Evolutionary conservation across 2,113 vertebrate genomes (phyloP).

Genomic region (Prietella phreatophila): DNA sequence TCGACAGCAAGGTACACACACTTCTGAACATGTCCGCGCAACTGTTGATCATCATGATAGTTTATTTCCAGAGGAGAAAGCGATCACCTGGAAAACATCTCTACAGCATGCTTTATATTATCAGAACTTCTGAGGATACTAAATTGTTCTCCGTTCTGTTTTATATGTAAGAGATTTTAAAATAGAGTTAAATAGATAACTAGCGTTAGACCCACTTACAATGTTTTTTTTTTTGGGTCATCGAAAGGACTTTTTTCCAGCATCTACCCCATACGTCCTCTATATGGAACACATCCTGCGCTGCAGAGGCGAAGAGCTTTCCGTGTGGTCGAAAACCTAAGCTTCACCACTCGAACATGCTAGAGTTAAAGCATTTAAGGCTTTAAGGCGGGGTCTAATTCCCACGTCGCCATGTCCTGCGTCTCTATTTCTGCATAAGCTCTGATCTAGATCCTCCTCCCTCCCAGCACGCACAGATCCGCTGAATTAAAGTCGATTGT

Average conservation of each 20-base stretch:
- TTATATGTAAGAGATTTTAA: not conserved
- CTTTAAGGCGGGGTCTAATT: not conserved
- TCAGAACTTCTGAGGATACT: not conserved
- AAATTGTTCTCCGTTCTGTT: not conserved
- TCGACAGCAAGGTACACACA: constrained; percentile 90
- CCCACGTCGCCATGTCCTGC: not conserved
- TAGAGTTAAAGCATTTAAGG: constrained; percentile 23
- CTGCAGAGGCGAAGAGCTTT: constrained; percentile 37
- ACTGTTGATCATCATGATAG: not conserved
- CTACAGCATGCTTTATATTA: not conserved
- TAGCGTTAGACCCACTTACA: not conserved
- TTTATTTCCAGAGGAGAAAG: not conserved
- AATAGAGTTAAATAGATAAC: not conserved
- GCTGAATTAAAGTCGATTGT: constrained; percentile 24
- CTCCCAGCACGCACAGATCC: not conserved
- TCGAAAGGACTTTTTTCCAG: not conserved
- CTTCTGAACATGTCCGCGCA: not conserved
- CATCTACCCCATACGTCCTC: not conserved
- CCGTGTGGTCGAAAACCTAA: not conserved
- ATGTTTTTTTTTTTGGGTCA: not conserved
- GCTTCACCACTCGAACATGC: not conserved
- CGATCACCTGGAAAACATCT: not conserved
- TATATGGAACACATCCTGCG: not conserved
- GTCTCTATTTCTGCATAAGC: constrained; percentile 2
- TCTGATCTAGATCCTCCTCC: not conserved